Percentiles rank a stretch among this genome's conserved stretches.
These are phyloP conservation scores for Diabrotica virgifera DNA, from an alignment of 1,140 invertebrate genomes.

Conservation along the genomic window DNA sequence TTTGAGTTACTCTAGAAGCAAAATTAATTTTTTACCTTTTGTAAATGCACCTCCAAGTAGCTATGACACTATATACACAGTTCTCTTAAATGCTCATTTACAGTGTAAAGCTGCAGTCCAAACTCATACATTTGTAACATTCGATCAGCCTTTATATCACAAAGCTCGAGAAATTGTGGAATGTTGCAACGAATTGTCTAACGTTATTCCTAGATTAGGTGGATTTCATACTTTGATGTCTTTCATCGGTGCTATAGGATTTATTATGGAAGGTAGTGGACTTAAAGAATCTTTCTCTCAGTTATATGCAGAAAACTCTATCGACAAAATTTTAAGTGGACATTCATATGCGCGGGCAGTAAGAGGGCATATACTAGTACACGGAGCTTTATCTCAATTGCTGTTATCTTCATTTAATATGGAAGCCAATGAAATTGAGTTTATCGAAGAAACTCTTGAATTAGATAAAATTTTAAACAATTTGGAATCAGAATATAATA, in stretches of 20 bases:
- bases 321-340: constrained; percentile 10
- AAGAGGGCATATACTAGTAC: constrained; percentile 2
- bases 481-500: constrained; percentile 24
- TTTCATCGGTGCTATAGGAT: constrained; percentile 45
- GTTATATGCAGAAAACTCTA: constrained; percentile 11
- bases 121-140: background rate
- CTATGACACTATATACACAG: too few species aligned
- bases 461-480: constrained; percentile 12
- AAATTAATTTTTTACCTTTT: too few species aligned
- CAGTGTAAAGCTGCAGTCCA: too few species aligned
- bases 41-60: too few species aligned
- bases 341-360: constrained; percentile 8
- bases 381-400: constrained; percentile 21
- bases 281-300: background rate
- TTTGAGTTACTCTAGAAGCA: too few species aligned
- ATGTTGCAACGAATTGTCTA: constrained; percentile 10
- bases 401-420: constrained; percentile 10
- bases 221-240: constrained; percentile 46
- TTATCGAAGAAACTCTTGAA: constrained; percentile 15
- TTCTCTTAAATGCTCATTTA: too few species aligned
- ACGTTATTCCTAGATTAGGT: constrained; percentile 35
- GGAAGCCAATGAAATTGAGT: constrained; percentile 1
- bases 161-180: constrained; percentile 34
- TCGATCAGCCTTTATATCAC: background rate
- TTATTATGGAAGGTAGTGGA: constrained; percentile 46